Evolutionary conservation across 1,140 invertebrate species (phyloP), one percentile per base, ranked within the genome.

Genomic region (Nebria ingens): DNA sequence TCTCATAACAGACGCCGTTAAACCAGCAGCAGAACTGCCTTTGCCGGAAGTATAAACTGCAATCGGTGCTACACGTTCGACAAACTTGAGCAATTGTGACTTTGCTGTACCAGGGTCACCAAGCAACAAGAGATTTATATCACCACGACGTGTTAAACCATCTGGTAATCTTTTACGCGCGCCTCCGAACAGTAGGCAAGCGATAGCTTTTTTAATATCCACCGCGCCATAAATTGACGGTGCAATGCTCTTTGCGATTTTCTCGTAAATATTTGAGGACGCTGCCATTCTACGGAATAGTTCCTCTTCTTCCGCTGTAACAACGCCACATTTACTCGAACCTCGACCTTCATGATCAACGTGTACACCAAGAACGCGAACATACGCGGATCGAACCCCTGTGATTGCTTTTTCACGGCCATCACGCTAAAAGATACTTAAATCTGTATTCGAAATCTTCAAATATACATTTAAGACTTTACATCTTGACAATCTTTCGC

Each of bases 31-130:
- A 66, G 93, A 97, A 56, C 93, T 97, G 0, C 97, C 97, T 78
- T 99, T 99, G 1, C 97, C 97, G 0, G 95, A 98, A 0, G 97
- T 99, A 66, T 99, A 99, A 2, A 98, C 88, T 12, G 86, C 94
- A 65, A 98, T 92, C 0, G 97, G 97, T 0, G 97, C 83, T 4
- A 96, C 93, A 66, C 85, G 86, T 71, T 99, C 94, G 1, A 97
- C 95, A 74, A 99, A 99, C 72, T 99, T 99, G 0, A 99, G 73
- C 22, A 99, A 71, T 68, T 99, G 97, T 17, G 93, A 97, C 69
- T 99, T 99, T 4, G 97, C 97, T 2, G 97, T 99, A 66, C 97
- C 97, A 21, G 97, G 97, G 78, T 99, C 97, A 55, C 97, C 97
- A 1, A 99, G 74, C 52, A 99, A 77, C 2, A 99, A 72, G 2